Evolutionary conservation across 2,113 vertebrate species (phyloP).

Genomic region (Paramormyrops kingsleyae): DNA sequence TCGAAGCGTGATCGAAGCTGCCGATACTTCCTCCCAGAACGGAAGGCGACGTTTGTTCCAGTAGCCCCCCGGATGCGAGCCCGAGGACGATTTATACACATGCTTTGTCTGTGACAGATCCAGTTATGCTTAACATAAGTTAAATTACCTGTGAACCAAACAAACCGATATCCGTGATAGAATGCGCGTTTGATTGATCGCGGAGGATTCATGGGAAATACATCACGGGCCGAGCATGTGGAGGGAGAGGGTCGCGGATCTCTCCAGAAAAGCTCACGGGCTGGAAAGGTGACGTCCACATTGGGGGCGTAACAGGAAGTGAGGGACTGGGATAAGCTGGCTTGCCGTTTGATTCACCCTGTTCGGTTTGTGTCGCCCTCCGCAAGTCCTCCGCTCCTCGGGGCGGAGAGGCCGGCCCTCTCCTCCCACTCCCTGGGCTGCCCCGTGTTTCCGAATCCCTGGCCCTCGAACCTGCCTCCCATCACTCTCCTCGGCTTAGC

Average conservation of each 20-base stretch:
- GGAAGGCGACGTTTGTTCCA: constrained; percentile 45
- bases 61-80: constrained; percentile 49
- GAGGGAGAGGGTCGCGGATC: neutral
- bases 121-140: constrained; percentile 52
- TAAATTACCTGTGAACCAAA: constrained; percentile 56
- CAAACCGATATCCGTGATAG: constrained; percentile 69
- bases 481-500: constrained; percentile 65
- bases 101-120: constrained; percentile 60
- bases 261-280: neutral
- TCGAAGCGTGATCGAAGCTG: constrained; percentile 43
- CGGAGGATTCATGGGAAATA: constrained; percentile 48
- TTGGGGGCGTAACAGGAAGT: neutral
- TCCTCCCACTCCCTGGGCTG: constrained; percentile 42
- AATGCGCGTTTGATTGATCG: constrained; percentile 60
- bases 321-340: neutral
- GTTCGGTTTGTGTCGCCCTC: neutral
- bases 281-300: neutral
- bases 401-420: neutral
- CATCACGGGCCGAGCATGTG: neutral
- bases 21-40: constrained; percentile 42
- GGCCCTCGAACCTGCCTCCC: constrained; percentile 54
- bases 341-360: neutral
- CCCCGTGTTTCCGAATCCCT: constrained; percentile 45
- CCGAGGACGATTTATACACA: constrained; percentile 69
- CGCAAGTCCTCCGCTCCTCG: neutral